Evolutionary conservation across 2,888 invertebrate species (phyloP).

Genomic region (Unio delphinus): DNA sequence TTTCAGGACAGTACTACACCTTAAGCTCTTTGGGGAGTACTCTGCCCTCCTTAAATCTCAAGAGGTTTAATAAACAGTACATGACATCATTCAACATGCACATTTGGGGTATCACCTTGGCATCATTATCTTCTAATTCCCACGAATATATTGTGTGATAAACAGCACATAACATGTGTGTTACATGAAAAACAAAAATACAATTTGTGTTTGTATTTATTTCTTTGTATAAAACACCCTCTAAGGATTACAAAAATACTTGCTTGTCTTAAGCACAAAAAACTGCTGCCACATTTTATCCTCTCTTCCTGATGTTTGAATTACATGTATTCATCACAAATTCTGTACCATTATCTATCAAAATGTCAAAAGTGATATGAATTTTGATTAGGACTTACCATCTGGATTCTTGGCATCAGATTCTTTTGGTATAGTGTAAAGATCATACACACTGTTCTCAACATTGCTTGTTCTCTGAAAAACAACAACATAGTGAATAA

Average conservation of each 20-base stretch:
- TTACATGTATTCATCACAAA: neutral
- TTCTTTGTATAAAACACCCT: neutral
- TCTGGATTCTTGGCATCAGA: constrained; percentile 73
- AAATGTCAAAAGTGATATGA: neutral
- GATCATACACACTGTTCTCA: constrained; percentile 94
- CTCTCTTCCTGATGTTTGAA: neutral
- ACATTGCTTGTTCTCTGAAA: constrained; percentile 79
- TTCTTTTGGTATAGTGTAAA: constrained; percentile 88
- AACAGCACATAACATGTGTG: too few relatives aligned
- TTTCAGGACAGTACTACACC: too few relatives aligned
- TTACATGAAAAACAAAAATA: too few relatives aligned
- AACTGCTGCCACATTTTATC: neutral
- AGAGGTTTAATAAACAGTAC: too few relatives aligned
- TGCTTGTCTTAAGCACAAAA: neutral
- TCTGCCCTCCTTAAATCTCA: too few relatives aligned
- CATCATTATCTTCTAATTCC: too few relatives aligned
- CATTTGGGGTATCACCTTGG: too few relatives aligned
- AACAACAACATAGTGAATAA: neutral
- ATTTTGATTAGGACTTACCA: constrained; percentile 46
- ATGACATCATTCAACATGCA: too few relatives aligned
- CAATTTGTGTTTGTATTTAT: neutral
- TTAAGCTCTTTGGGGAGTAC: too few relatives aligned
- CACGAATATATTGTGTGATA: too few relatives aligned
- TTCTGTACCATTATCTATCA: neutral
- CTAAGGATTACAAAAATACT: neutral